phyloP scores from a whole-genome alignment of 2,888 invertebrate species.

The Eremobia ochroleuca region DNA sequence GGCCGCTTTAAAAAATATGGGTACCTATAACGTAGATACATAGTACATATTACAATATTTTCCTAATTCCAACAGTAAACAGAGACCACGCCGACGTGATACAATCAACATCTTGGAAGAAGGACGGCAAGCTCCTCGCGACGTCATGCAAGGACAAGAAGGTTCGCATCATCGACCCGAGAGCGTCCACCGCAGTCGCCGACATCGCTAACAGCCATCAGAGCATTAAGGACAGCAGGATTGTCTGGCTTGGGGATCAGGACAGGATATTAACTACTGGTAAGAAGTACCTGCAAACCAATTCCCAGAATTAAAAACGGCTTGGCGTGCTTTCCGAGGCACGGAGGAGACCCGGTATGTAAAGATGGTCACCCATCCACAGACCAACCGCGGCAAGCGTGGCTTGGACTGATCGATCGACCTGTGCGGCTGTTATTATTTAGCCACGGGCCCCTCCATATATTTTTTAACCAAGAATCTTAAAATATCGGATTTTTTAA shows the following conservation, averaged over 20 bases:
- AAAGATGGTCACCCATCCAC: too few species aligned
- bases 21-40: not conserved
- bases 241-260: slow-evolving; percentile 97
- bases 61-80: slow-evolving; percentile 82
- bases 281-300: slow-evolving; percentile 64
- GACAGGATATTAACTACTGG: slow-evolving; percentile 96
- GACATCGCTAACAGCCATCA: slow-evolving; percentile 95
- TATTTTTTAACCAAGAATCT: too few species aligned
- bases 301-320: not conserved
- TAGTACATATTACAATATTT: not conserved
- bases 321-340: too few species aligned
- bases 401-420: too few species aligned
- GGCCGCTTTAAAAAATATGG: not conserved
- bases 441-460: too few species aligned
- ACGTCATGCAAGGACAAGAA: slow-evolving; percentile 98
- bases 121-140: slow-evolving; percentile 95
- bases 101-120: slow-evolving; percentile 97
- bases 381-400: too few species aligned
- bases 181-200: slow-evolving; percentile 91
- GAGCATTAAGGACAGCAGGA: slow-evolving; percentile 97
- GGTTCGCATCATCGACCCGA: slow-evolving; percentile 96
- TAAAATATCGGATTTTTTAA: too few species aligned
- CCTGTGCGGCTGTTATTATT: too few species aligned
- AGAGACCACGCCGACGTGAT: slow-evolving; percentile 96
- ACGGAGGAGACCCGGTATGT: too few species aligned